phyloP scores from a whole-genome alignment of 2,888 invertebrate genomes.

The Scaptomyza tumidula region DNA sequence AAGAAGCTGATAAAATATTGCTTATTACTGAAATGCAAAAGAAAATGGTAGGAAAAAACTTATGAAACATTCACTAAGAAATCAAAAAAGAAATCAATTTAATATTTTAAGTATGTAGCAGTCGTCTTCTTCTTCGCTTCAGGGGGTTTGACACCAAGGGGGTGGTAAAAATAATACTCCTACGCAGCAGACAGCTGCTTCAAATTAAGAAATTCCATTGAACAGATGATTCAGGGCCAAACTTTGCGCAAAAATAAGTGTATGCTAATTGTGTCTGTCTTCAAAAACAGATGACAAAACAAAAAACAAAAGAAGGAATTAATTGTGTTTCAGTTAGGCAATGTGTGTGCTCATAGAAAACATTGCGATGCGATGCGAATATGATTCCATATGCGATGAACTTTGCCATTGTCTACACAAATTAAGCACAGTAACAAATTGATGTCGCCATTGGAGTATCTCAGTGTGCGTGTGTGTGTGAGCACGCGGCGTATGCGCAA shows the following conservation, averaged over 20 bases:
- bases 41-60: too few relatives aligned
- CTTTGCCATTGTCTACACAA: slow-evolving; percentile 79
- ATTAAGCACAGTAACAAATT: slow-evolving; percentile 66
- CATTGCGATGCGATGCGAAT: slow-evolving; percentile 37
- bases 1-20: neutral
- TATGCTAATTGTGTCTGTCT: slow-evolving; percentile 55
- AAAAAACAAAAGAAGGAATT: slow-evolving; percentile 28
- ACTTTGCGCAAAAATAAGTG: slow-evolving; percentile 20
- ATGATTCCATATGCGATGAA: slow-evolving; percentile 56
- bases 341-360: slow-evolving; percentile 37
- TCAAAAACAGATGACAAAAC: slow-evolving; percentile 13
- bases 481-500: slow-evolving; percentile 71
- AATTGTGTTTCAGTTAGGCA: slow-evolving; percentile 49
- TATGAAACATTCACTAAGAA: too few relatives aligned
- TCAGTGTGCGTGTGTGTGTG: slow-evolving; percentile 42
- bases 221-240: slow-evolving; percentile 53
- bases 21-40: too few relatives aligned
- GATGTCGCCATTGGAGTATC: slow-evolving; percentile 50
- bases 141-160: neutral
- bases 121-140: slow-evolving; percentile 18
- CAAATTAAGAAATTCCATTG: slow-evolving; percentile 72
- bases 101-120: too few relatives aligned
- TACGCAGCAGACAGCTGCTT: slow-evolving; percentile 58
- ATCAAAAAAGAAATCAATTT: too few relatives aligned
- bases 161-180: neutral